A percentile compares a stretch with the other conserved stretches of the same genome.
Conservation (phyloP, 2,797 vertebrate species). For the Ctenopoma kingsleyae region DNA sequence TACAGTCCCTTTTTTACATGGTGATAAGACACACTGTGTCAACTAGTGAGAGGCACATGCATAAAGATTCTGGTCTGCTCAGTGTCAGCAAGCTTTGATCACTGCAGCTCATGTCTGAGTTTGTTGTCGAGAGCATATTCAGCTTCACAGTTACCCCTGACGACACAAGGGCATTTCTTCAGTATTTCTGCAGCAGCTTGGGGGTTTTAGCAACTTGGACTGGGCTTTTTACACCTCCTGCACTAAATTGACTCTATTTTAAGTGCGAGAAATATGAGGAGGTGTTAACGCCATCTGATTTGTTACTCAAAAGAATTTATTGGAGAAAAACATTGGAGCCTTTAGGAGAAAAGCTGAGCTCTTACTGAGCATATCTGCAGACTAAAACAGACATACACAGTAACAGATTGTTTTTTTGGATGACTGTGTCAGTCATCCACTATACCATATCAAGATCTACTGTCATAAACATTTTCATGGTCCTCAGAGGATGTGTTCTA, state of each 20-base stretch:
- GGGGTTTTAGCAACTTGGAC: not conserved
- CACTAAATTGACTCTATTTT: too few species aligned
- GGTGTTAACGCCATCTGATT: too few species aligned
- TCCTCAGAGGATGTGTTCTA: too few species aligned
- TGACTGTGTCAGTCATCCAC: too few species aligned
- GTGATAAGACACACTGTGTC: not conserved
- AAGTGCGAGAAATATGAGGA: too few species aligned
- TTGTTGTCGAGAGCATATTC: not conserved
- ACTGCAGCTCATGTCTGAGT: not conserved
- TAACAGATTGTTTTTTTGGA: too few species aligned
- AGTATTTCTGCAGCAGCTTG: not conserved
- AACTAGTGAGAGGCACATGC: too few species aligned
- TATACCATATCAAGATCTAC: too few species aligned
- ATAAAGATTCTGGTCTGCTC: too few species aligned
- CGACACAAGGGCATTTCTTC: not conserved
- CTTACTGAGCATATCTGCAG: not conserved
- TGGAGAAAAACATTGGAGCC: not conserved
- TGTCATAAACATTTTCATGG: too few species aligned
- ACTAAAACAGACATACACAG: not conserved
- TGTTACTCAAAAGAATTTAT: too few species aligned
- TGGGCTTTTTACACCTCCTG: not conserved
- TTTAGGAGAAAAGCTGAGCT: not conserved
- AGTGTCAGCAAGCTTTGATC: conserved; percentile 9
- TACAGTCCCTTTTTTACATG: not conserved
- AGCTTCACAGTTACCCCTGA: not conserved